phyloP scores from a whole-genome alignment of 1,140 invertebrate species.

The Yoshiicerus persimilis region DNA sequence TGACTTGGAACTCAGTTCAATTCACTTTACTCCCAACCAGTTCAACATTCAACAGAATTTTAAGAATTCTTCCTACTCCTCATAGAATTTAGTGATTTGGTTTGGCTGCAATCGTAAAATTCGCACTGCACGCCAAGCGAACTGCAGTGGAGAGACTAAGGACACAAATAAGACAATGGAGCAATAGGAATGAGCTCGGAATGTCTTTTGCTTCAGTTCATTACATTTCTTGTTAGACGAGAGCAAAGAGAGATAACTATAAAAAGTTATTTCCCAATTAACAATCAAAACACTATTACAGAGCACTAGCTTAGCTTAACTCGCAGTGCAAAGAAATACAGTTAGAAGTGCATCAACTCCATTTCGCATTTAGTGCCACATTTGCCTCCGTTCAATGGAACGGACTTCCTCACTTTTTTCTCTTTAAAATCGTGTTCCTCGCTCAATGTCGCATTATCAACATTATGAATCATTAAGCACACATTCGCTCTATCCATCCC shows the following conservation, averaged over 20 bases:
- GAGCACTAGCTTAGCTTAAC: neutral
- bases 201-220: neutral
- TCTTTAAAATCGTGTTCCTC: neutral
- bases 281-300: neutral
- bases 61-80: neutral
- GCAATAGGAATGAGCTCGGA: neutral
- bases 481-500: too few species aligned
- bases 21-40: neutral
- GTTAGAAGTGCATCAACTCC: neutral
- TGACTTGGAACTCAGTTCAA: too few species aligned
- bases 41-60: neutral
- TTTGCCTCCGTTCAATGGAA: neutral
- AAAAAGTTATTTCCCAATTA: conserved; percentile 15
- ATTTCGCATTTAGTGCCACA: neutral
- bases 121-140: neutral
- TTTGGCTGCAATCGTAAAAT: neutral
- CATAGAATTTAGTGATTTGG: neutral
- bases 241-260: neutral
- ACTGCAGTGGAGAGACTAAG: neutral
- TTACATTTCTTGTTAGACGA: neutral
- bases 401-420: neutral
- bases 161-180: neutral
- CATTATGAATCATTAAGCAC: too few species aligned
- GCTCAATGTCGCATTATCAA: too few species aligned
- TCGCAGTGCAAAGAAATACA: neutral